Evolutionary conservation across 1,140 invertebrate species (phyloP).

Genomic region (Ruditapes philippinarum): DNA sequence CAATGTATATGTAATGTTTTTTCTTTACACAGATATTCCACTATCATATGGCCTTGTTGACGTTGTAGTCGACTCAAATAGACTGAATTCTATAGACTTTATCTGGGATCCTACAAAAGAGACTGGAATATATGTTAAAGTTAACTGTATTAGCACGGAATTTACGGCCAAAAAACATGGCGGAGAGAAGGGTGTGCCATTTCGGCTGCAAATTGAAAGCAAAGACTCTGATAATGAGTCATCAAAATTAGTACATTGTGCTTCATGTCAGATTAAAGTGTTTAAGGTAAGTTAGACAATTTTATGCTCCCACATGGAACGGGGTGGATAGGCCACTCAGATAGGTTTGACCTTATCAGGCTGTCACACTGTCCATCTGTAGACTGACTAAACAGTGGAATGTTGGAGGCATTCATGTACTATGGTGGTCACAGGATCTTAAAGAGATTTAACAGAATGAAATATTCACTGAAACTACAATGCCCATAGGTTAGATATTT

Average conservation of each 20-base stretch:
- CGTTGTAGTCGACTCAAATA: conserved; percentile 91
- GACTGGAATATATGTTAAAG: conserved; percentile 91
- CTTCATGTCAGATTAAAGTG: conserved; percentile 98
- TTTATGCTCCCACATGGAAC: no score
- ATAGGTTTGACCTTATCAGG: no score
- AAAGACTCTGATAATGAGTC: conserved; percentile 88
- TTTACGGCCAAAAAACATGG: conserved; percentile 99
- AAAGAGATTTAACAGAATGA: no score
- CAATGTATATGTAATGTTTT: no score
- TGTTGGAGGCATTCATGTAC: no score
- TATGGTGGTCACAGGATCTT: no score
- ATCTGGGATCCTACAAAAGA: conserved; percentile 99
- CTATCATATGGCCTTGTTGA: conserved; percentile 96
- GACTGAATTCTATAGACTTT: conserved; percentile 95
- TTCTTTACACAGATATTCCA: conserved; percentile 91
- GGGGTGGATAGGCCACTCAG: no score
- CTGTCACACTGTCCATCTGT: no score
- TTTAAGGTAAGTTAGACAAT: conserved; percentile 88
- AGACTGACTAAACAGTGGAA: no score
- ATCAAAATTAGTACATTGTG: conserved; percentile 92
- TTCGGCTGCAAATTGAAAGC: conserved; percentile 94
- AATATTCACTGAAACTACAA: no score
- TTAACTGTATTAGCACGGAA: conserved; percentile 99
- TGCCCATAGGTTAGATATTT: no score
- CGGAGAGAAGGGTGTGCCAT: conserved; percentile 98